Conservation (phyloP, 2,113 vertebrate genomes). For the Campylomormyrus numenius region DNA sequence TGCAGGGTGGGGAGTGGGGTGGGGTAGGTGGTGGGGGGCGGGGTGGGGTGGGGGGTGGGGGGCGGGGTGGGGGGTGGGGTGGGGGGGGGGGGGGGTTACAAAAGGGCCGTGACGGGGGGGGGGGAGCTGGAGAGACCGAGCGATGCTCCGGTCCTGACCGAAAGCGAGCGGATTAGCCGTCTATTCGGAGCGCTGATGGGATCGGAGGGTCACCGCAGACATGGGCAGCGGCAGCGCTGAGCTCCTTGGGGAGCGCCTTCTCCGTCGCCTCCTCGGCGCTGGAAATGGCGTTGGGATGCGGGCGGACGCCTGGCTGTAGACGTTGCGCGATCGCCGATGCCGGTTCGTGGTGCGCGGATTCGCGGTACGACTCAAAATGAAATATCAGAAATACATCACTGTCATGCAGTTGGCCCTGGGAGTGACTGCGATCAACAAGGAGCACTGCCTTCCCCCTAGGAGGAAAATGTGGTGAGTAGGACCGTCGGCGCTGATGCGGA, state of each 20-base stretch:
- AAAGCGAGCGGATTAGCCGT: constrained; percentile 52
- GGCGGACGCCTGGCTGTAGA: constrained; percentile 78
- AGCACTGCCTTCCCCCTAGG: constrained; percentile 89
- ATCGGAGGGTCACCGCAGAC: constrained; percentile 61
- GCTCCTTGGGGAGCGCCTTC: constrained; percentile 58
- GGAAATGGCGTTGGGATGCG: constrained; percentile 71
- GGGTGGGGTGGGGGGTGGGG: too few species aligned
- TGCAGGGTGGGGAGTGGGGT: too few species aligned
- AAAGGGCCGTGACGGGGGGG: constrained; percentile 40
- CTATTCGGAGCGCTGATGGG: constrained; percentile 52
- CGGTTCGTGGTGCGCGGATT: constrained; percentile 77
- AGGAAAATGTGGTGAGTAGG: constrained; percentile 92
- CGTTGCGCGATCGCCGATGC: constrained; percentile 81
- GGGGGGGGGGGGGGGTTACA: constrained; percentile 20
- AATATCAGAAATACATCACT: constrained; percentile 99
- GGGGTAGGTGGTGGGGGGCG: too few species aligned
- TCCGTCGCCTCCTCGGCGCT: constrained; percentile 63
- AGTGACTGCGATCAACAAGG: constrained; percentile 94
- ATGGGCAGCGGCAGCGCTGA: constrained; percentile 53
- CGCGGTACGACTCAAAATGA: constrained; percentile 81
- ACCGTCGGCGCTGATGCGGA: constrained; percentile 52
- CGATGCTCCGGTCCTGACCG: constrained; percentile 54
- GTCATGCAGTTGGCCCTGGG: constrained; percentile 98
- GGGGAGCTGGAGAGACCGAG: constrained; percentile 34
- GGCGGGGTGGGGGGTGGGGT: neutral